Evolutionary conservation across 1,140 invertebrate species (phyloP).

Genomic region (Laupala kohalensis): DNA sequence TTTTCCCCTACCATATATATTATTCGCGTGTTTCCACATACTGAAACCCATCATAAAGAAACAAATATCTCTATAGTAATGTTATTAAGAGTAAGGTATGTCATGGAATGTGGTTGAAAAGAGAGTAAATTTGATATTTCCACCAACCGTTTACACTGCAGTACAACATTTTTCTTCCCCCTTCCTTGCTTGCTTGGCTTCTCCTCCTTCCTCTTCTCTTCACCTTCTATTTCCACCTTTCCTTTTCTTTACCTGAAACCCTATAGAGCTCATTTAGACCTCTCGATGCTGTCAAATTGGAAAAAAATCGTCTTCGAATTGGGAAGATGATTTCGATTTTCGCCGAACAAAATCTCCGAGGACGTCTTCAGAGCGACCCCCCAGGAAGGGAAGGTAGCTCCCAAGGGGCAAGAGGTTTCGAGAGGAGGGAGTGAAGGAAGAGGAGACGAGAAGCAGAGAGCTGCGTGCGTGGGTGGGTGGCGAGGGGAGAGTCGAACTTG

Average conservation of each 20-base stretch:
- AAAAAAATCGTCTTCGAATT: constrained; percentile 15
- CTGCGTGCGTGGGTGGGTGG: too few relatives aligned
- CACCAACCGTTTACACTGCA: too few relatives aligned
- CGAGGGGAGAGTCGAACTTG: background rate
- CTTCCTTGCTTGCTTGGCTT: background rate
- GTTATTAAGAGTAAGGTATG: too few relatives aligned
- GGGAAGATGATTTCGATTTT: constrained; percentile 15
- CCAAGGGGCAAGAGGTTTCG: background rate
- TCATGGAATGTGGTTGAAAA: too few relatives aligned
- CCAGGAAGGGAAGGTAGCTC: background rate
- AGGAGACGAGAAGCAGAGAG: background rate
- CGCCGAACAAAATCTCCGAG: constrained; percentile 8
- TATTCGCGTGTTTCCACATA: too few relatives aligned
- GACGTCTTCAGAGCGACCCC: background rate
- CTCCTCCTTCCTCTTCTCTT: background rate
- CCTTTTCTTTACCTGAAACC: constrained; percentile 6
- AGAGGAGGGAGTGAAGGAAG: background rate
- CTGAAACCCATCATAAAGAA: too few relatives aligned
- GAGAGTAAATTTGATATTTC: too few relatives aligned
- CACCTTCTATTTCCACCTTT: background rate
- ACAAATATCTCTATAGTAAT: too few relatives aligned
- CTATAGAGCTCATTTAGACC: constrained; percentile 13
- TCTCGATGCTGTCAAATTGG: constrained; percentile 12
- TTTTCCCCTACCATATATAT: too few relatives aligned
- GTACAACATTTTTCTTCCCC: background rate